Conservation (phyloP, 2,113 vertebrate genomes). For the Tiliqua scincoides region DNA sequence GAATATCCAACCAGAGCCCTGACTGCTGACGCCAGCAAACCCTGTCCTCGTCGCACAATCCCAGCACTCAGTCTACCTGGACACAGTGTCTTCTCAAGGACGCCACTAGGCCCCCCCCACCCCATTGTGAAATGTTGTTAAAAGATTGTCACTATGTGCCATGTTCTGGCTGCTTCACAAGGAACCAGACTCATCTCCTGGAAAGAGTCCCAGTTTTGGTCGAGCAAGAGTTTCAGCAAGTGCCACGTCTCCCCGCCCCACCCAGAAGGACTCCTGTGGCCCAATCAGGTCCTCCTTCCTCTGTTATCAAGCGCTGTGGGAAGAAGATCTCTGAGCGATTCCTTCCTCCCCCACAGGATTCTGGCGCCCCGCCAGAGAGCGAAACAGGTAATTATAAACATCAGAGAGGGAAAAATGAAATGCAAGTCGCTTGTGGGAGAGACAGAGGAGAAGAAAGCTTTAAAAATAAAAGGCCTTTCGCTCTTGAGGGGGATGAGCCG, state of each 20-base stretch:
- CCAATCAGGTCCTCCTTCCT: background rate
- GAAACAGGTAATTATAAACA: conserved; percentile 15
- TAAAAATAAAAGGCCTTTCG: background rate
- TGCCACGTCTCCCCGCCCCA: too few species aligned
- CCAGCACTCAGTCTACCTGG: background rate
- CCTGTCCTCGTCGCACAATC: background rate
- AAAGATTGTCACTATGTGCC: background rate
- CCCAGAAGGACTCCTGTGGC: background rate
- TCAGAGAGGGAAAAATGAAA: conserved; percentile 1
- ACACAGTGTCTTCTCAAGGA: too few species aligned
- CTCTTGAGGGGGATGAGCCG: background rate
- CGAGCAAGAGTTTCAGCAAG: background rate
- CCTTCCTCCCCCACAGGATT: background rate
- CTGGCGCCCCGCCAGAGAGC: background rate
- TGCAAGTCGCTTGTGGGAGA: conserved; percentile 1
- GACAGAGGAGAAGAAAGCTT: background rate
- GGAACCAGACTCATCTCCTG: background rate
- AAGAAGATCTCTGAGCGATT: background rate
- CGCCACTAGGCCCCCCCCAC: too few species aligned
- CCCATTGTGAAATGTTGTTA: background rate
- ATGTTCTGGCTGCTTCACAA: too few species aligned
- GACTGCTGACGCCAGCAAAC: background rate
- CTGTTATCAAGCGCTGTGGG: background rate
- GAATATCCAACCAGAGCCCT: background rate
- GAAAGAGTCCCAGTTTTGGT: background rate